phyloP scores from a whole-genome alignment of 2,888 invertebrate genomes.

The Nephrocerus scutellatus region DNA sequence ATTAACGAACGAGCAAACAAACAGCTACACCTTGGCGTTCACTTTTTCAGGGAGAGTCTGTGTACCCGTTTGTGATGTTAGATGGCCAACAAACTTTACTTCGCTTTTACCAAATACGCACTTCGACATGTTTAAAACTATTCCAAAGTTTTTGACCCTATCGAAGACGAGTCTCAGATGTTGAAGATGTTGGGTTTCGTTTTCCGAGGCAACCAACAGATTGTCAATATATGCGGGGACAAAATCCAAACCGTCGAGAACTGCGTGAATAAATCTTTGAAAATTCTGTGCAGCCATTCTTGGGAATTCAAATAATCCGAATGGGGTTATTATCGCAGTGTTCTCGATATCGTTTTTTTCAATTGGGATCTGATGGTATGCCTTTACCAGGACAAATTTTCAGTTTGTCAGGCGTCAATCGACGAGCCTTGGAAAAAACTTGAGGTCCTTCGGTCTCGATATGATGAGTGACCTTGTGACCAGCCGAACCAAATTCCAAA shows the following conservation, averaged over 20 bases:
- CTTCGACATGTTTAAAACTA: slow-evolving; percentile 23
- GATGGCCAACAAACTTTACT: slow-evolving; percentile 20
- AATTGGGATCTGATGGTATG: slow-evolving; percentile 21
- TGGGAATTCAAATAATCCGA: slow-evolving; percentile 17
- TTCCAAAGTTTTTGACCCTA: slow-evolving; percentile 21
- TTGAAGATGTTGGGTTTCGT: slow-evolving; percentile 19
- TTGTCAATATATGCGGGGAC: slow-evolving; percentile 30
- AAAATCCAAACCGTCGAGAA: slow-evolving; percentile 13
- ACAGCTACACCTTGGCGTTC: no score
- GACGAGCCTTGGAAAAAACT: slow-evolving; percentile 1
- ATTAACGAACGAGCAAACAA: no score
- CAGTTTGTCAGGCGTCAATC: slow-evolving; percentile 7
- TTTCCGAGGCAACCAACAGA: slow-evolving; percentile 25
- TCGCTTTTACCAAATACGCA: slow-evolving; percentile 15
- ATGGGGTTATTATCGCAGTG: slow-evolving; percentile 19
- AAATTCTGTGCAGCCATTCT: slow-evolving; percentile 20
- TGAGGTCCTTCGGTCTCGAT: slow-evolving; percentile 8
- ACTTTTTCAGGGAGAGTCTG: no score
- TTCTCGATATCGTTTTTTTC: slow-evolving; percentile 14
- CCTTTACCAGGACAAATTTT: slow-evolving; percentile 12
- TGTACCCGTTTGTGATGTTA: no score
- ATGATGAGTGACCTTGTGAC: neutral
- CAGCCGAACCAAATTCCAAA: no score
- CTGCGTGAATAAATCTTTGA: slow-evolving; percentile 16
- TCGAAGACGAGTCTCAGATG: slow-evolving; percentile 23